Conservation (phyloP, 2,888 invertebrate genomes). For the Asteroscopus sphinx region DNA sequence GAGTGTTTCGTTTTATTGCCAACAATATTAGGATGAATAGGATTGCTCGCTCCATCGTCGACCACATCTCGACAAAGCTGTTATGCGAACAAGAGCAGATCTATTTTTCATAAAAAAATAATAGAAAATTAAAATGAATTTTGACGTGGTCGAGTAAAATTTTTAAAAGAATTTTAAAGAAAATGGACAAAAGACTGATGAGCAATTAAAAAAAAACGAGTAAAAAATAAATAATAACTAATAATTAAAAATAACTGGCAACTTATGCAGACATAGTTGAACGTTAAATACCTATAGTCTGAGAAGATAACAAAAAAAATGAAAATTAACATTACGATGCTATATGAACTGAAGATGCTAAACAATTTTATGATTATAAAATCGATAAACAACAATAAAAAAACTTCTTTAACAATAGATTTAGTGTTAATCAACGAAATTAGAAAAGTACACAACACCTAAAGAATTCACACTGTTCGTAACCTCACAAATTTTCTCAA, state of each 20-base stretch:
- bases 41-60: too few species aligned
- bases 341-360: slow-evolving; percentile 16
- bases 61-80: too few species aligned
- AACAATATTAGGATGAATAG: not conserved
- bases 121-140: too few species aligned
- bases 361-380: slow-evolving; percentile 25
- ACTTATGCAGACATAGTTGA: not conserved
- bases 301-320: not conserved
- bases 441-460: slow-evolving; percentile 28
- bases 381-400: slow-evolving; percentile 16
- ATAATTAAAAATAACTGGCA: too few species aligned
- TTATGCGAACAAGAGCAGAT: too few species aligned
- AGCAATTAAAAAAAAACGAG: too few species aligned
- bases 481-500: slow-evolving; percentile 23
- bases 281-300: not conserved
- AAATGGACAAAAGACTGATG: not conserved
- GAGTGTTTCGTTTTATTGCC: not conserved
- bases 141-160: too few species aligned
- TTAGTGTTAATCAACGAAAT: slow-evolving; percentile 34
- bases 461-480: slow-evolving; percentile 5
- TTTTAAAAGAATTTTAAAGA: too few species aligned
- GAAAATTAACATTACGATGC: slow-evolving; percentile 24
- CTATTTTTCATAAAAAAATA: too few species aligned
- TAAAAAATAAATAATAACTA: too few species aligned
- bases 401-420: slow-evolving; percentile 14